Base-by-base conservation (phyloP, 2,888 invertebrate genomes). In the Gasteruption jaculator region DNA sequence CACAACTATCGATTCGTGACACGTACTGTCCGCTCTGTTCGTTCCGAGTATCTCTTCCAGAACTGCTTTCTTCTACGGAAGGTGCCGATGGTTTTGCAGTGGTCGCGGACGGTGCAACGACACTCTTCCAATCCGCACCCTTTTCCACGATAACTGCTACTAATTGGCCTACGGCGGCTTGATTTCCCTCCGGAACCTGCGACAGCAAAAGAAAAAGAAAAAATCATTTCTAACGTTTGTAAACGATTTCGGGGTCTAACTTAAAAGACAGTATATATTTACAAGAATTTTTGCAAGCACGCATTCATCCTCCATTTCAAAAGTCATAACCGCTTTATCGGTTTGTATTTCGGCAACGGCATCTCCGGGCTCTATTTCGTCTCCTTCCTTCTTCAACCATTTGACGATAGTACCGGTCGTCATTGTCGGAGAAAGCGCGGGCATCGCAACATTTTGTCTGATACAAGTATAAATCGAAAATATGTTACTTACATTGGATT, bases 331-430 rank as follows among this genome's bases (percentile, higher is more conserved):
- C 38, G 81, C 80, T 65, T 82, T 82, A 58, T 82, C 81, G 1
- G 81, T 82, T 62, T 82, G 79, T 52, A 82, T 78, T 43, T 82
- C 81, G 59, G 81, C 81, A 5, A 83, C 53, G 4, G 78, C 73
- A 64, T 83, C 82, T 8, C 82, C 82, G 12, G 81, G 72, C 34
- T 65, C 51, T 41, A 78, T 65, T 27, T 59, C 50, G 25, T 76
- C 77, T 37, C 81, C 81, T 70, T 78, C 78, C 43, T 76, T 73
- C 53, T 77, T 78, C 21, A 73, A 41, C 79, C 79, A 79, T 45
- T 74, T 74, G 0, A 78, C 71, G 39, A 79, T 76, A 0, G 76
- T 78, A 33, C 81, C 81, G 44, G 77, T 73, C 8, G 74, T 71
- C 81, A 81, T 81, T 4, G 81, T 82, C 3, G 81, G 81, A 2